Percentiles rank a stretch among this genome's conserved stretches.
Evolutionary conservation across 2,113 vertebrate genomes (phyloP).

Genomic region (Holacanthus passer): DNA sequence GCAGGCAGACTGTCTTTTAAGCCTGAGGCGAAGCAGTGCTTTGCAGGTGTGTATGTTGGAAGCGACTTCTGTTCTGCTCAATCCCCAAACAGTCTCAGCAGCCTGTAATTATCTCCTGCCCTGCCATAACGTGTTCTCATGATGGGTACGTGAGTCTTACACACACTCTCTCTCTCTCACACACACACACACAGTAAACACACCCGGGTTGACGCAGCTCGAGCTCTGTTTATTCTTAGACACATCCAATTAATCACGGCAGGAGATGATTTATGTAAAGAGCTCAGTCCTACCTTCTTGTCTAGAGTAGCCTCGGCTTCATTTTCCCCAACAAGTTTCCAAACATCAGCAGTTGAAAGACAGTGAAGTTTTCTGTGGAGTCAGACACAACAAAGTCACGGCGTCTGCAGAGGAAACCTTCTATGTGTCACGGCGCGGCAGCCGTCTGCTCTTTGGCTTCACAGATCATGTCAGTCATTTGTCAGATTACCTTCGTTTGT

Average conservation of each 20-base stretch:
- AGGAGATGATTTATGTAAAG: slow-evolving; percentile 66
- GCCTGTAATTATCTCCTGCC: slow-evolving; percentile 83
- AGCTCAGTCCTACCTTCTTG: slow-evolving; percentile 62
- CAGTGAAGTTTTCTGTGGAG: slow-evolving; percentile 33
- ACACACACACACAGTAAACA: slow-evolving; percentile 61
- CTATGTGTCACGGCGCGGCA: background rate
- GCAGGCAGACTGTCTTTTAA: slow-evolving; percentile 73
- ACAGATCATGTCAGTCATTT: slow-evolving; percentile 55
- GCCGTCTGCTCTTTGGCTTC: slow-evolving; percentile 19
- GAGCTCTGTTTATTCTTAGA: slow-evolving; percentile 52
- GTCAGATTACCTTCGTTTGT: slow-evolving; percentile 60
- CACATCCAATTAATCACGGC: slow-evolving; percentile 68
- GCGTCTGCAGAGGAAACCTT: background rate
- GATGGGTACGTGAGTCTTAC: slow-evolving; percentile 61
- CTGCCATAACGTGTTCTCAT: slow-evolving; percentile 83
- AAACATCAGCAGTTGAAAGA: slow-evolving; percentile 18
- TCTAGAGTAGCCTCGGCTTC: slow-evolving; percentile 45
- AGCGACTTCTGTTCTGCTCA: slow-evolving; percentile 72
- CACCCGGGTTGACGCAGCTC: slow-evolving; percentile 55
- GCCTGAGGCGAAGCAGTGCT: slow-evolving; percentile 75
- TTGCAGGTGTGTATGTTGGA: slow-evolving; percentile 83
- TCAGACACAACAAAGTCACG: slow-evolving; percentile 48
- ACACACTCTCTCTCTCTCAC: too few species aligned
- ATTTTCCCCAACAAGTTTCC: slow-evolving; percentile 47
- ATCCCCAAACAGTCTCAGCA: slow-evolving; percentile 72